Base-by-base conservation (phyloP, 2,113 vertebrate genomes). In the Aldabrachelys gigantea region DNA sequence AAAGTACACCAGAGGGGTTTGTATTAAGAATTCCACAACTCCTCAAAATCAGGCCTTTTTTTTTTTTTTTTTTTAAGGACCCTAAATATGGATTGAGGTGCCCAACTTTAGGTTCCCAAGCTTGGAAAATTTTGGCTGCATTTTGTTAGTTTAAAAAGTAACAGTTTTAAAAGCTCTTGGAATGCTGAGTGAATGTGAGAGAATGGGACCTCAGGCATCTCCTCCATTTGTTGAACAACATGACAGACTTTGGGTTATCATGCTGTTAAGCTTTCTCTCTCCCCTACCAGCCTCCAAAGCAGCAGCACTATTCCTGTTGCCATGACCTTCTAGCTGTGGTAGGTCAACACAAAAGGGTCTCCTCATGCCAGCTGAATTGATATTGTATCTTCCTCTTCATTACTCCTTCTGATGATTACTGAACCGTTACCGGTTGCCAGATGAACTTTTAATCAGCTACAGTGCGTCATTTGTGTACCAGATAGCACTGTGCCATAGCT, bases 341-440 rank as follows among this genome's bases (percentile, higher is more conserved):
- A 56, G 31, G 72, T 50, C 47, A 29, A 49, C 53, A 27, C 38
- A 44, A n/a, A 53, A 38, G 41, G 41, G 35, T n/a, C 1, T 0
- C 19, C 5, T 47, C 0, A 38, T 44, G 0, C 19, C 1, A 0
- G 19, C 62, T n/a, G 35, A 50, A n/a, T 35, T n/a, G 62, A 69
- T 4, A 19, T 5, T 44, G 62, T 69, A 54, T 69, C 29, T 27
- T 21, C 50, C 56, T 29, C 10, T 50, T n/a, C 82, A 47, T 82
- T 57, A 4, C 65, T 38, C 41, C 17, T 41, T 25, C 24, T 2
- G 0, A 80, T 41, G 50, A 65, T n/a, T 44, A 49, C 50, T 0
- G 2, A 72, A 17, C 6, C 0, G 1, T 79, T 89, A 19, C 69
- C 56, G 22, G 7, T 31, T 53, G 41, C 4, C 0, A 1, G 21